Base-by-base conservation (phyloP, 35 echinoderm and acorn worm genomes). In the Stichopus chloronotus region DNA sequence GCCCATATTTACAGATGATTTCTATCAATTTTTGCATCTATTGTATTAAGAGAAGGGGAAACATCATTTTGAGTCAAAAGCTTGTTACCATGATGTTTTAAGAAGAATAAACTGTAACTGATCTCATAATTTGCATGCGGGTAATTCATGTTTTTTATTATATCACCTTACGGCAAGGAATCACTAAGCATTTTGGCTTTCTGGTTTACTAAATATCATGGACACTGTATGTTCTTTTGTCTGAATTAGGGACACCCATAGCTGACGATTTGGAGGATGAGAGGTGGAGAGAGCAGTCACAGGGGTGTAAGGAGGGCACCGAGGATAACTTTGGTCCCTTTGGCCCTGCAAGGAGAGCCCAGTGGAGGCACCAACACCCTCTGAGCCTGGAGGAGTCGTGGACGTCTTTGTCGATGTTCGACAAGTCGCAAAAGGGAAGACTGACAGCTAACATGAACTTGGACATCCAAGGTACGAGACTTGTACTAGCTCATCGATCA, bases 351-450 rank as follows among this genome's bases (percentile, higher is more conserved):
- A 84, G 94, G 55, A 86, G 92, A 25, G 68, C 91, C 30, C 90
- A 94, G 58, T 94, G 90, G 81, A 89, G 93, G 61, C 79, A 88
- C 25, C 91, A 95, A n/a, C 88, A 91, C 16, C 94, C 95, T 25
- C 71, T 93, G 8, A 98, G 95, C 77, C 74, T 98, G 4, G 95
- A 98, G 69, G 92, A 96, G 59, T 98, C 97, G 4, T 98, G 97
- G 97, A 93, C 93, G 9, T 98, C 97, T 13, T 60, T 98, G 6
- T 91, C 86, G 52, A 83, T 98, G 54, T 98, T 98, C 82, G 89
- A 98, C 54, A 98, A 98, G 77, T 96, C 93, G 16, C 97, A 98
- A 21, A 92, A 84, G 72, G 97, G 97, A 68, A 84, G 97, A 83
- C 71, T 98, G 57, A 92, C 97, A 3, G 57, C 93, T 16, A 98